Base-by-base conservation (phyloP, 2,888 invertebrate species). In the Yponomeuta malinellus region DNA sequence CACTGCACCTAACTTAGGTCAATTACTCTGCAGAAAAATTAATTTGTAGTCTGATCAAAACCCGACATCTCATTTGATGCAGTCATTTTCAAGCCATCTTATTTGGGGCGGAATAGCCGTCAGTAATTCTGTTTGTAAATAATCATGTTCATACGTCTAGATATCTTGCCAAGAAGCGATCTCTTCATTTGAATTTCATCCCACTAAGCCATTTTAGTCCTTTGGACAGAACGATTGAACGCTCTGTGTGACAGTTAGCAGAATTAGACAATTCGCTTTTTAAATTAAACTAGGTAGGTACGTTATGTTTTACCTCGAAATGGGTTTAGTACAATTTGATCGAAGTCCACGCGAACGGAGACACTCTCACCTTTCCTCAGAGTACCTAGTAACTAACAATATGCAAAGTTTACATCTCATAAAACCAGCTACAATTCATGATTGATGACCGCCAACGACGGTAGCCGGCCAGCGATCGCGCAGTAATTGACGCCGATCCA, bases 401-500 rank as follows among this genome's bases (percentile, higher is more conserved):
- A 43, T 8, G 43, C 6, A 43, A 8, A 43, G 43, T 43, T 8
- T 8, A 8, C 43, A 43, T 43, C 52, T 59, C 52, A 59, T 59
- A 15, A 59, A 15, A 59, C 15, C 52, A 59, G 15, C 52, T 59
- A 59, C 88, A 87, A 88, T 86, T 83, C 81, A 74, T 85, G 89
- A 90, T 90, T 89, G 88, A 90, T 89, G 86, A 81, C 80, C 76
- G 82, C 78, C 81, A 81, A 87, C 90, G 83, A 87, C 90, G 83
- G 90, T 86, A 90, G 90, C 82, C 73, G 74, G 77, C 73, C 31
- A 10, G 75, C 77, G 79, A 80, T 78, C 84, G 76, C 75, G 76
- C 76, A 78, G 80, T 87, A 88, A 90, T 88, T 85, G 87, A 85
- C 82, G 83, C 79, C 71, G 29, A 75, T 75, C 82, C 77, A 88